These are phyloP conservation scores for Thyatira batis DNA, from an alignment of 2,888 invertebrate genomes.

Conservation along the genomic window DNA sequence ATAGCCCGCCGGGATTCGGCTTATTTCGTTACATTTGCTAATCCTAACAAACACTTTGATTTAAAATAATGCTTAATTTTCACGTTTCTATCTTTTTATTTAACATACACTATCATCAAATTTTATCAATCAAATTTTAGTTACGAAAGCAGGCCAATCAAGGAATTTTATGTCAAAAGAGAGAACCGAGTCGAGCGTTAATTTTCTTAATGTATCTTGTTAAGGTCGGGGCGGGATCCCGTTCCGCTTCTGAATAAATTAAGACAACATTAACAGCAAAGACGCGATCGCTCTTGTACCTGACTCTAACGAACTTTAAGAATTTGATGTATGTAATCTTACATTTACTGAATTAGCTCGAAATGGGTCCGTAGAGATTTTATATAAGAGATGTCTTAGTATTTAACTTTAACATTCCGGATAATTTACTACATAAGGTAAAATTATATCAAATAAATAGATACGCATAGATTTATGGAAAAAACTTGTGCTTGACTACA, in stretches of 20 bases:
- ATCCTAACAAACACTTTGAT: constrained; percentile 40
- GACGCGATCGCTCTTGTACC: constrained; percentile 54
- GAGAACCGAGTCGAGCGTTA: constrained; percentile 65
- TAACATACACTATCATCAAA: constrained; percentile 52
- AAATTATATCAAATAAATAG: no score
- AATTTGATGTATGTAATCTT: constrained; percentile 34
- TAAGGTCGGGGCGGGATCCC: constrained; percentile 56
- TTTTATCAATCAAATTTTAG: constrained; percentile 57
- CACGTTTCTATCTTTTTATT: constrained; percentile 24
- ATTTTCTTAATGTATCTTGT: constrained; percentile 75
- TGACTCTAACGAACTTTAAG: constrained; percentile 50
- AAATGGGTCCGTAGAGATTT: not conserved
- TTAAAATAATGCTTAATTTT: constrained; percentile 14
- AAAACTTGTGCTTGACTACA: no score
- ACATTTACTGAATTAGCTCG: constrained; percentile 14
- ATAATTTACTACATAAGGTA: not conserved
- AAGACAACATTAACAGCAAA: constrained; percentile 59
- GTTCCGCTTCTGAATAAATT: constrained; percentile 66
- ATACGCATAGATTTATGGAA: no score
- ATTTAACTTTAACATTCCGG: not conserved
- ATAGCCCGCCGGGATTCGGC: constrained; percentile 62
- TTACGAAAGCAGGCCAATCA: constrained; percentile 67
- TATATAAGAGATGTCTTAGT: not conserved
- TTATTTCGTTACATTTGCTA: constrained; percentile 62
- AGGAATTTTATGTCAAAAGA: constrained; percentile 63